A percentile compares a stretch with the other conserved stretches of the same genome.
These are phyloP conservation scores for Enteromius trimaculatus DNA, from an alignment of 2,797 vertebrate genomes.

Conservation along the genomic window DNA sequence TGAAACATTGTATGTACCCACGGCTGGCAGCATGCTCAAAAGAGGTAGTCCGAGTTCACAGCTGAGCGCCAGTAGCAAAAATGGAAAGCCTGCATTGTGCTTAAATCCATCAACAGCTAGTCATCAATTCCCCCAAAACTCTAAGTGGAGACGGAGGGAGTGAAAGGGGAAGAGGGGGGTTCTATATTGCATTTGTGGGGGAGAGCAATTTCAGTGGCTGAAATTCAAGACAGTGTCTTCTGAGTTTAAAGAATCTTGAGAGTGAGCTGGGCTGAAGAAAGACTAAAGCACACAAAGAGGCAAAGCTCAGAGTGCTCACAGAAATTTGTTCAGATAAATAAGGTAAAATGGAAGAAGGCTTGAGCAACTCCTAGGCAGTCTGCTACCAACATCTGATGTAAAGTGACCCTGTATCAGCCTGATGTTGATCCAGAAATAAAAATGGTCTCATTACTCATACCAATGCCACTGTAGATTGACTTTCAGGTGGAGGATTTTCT, in stretches of 20 bases:
- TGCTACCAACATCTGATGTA: background rate
- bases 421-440: background rate
- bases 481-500: background rate
- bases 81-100: slow-evolving; percentile 40
- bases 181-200: slow-evolving; percentile 51
- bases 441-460: background rate
- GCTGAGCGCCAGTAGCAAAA: background rate
- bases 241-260: slow-evolving; percentile 31
- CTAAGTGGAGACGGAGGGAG: slow-evolving; percentile 4
- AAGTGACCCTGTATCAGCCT: background rate
- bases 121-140: slow-evolving; percentile 46
- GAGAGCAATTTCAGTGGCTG: slow-evolving; percentile 47
- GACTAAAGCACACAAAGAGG: slow-evolving; percentile 18
- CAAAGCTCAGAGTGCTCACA: background rate
- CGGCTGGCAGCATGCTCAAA: background rate
- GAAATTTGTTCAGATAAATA: slow-evolving; percentile 18
- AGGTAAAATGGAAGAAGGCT: background rate
- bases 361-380: background rate
- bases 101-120: slow-evolving; percentile 57
- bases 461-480: background rate
- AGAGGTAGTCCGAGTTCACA: background rate
- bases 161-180: background rate
- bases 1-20: background rate
- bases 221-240: slow-evolving; percentile 48
- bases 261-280: slow-evolving; percentile 10